A percentile compares a stretch with the other conserved stretches of the same genome.
Conservation (phyloP, 2,113 vertebrate species). For the Nothobranchius kuhntae region DNA sequence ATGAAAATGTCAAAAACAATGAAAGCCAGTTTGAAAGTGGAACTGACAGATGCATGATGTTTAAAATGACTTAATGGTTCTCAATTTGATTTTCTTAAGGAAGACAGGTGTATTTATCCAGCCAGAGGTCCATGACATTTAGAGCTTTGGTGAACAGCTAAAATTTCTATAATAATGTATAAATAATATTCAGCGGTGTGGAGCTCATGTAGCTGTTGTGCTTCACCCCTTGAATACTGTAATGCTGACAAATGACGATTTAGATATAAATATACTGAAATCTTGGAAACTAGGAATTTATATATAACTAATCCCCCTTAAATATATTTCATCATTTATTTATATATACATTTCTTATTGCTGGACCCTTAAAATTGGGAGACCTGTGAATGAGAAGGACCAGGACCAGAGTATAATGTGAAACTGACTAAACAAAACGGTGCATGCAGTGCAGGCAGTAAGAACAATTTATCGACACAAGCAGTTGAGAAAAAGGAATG, state of each 20-base stretch:
- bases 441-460: not conserved
- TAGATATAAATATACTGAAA: too few relatives aligned
- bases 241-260: too few relatives aligned
- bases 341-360: not conserved
- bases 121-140: not conserved
- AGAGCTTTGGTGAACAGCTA: conserved; percentile 27
- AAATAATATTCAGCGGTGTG: not conserved
- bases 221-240: too few relatives aligned
- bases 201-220: too few relatives aligned
- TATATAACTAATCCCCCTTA: not conserved
- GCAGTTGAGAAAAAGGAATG: not conserved
- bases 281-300: not conserved
- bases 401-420: too few relatives aligned
- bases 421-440: too few relatives aligned
- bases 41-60: too few relatives aligned
- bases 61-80: too few relatives aligned
- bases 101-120: conserved; percentile 8
- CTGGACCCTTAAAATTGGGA: not conserved
- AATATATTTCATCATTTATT: not conserved
- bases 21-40: too few relatives aligned
- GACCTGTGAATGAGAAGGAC: too few relatives aligned
- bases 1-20: too few relatives aligned
- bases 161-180: conserved; percentile 6
- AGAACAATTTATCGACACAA: too few relatives aligned
- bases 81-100: conserved; percentile 3